These are phyloP conservation scores for Anastrepha obliqua DNA, from an alignment of 1,140 invertebrate species.

Conservation along the genomic window DNA sequence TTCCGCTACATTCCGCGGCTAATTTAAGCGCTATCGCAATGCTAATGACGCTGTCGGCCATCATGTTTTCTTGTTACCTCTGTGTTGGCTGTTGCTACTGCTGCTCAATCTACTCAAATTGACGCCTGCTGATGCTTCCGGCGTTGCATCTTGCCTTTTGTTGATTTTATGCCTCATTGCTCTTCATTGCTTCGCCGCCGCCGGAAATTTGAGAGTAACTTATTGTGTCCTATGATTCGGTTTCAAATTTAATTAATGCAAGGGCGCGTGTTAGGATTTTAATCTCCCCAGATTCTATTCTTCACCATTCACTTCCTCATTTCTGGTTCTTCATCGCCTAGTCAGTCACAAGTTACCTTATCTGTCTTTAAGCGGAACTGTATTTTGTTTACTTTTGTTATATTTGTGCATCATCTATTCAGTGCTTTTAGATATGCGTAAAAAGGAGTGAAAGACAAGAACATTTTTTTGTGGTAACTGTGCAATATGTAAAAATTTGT, in stretches of 20 bases:
- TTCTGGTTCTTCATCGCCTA: too few species aligned
- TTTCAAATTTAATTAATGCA: constrained; percentile 48
- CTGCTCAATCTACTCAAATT: background rate
- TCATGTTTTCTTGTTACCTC: constrained; percentile 17
- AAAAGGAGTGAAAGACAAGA: too few species aligned
- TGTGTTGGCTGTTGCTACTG: background rate
- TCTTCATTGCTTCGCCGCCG: background rate
- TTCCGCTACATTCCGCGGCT: background rate
- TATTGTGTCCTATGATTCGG: background rate
- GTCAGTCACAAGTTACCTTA: too few species aligned
- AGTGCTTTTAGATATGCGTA: too few species aligned
- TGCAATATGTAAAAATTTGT: too few species aligned
- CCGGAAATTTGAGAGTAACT: constrained; percentile 26
- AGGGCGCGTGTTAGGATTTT: background rate
- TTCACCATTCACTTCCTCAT: background rate
- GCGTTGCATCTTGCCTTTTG: background rate
- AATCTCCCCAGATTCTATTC: background rate
- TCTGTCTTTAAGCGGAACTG: too few species aligned
- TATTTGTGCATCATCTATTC: too few species aligned
- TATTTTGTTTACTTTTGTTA: too few species aligned
- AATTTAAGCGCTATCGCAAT: constrained; percentile 42
- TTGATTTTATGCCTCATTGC: background rate
- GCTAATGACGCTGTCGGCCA: constrained; percentile 53
- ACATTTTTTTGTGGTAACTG: too few species aligned
- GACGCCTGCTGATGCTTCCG: background rate